Percentiles rank a stretch among this genome's conserved stretches.
These are phyloP conservation scores for Sorex araneus DNA, from an alignment of 2,113 vertebrate genomes.

Conservation along the genomic window DNA sequence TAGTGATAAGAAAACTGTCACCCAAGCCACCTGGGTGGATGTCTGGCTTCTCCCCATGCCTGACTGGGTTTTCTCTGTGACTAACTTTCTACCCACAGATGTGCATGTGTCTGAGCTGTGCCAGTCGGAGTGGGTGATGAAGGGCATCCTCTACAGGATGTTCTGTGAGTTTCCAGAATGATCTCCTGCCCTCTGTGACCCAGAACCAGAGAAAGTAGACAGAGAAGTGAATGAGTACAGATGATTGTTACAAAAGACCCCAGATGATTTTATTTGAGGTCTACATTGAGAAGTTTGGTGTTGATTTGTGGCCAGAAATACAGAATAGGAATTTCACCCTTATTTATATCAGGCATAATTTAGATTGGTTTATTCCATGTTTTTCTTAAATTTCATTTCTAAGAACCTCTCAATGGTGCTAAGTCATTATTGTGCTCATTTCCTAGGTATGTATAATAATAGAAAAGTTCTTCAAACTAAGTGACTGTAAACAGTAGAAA, in stretches of 20 bases:
- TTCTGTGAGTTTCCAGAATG: neutral
- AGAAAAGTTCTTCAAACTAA: too few relatives aligned
- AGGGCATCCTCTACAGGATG: neutral
- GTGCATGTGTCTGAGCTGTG: neutral
- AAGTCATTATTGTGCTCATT: too few relatives aligned
- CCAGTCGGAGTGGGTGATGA: neutral
- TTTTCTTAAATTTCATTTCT: neutral
- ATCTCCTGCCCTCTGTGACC: neutral
- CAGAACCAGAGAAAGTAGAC: neutral
- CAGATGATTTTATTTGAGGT: neutral
- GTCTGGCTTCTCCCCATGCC: too few relatives aligned
- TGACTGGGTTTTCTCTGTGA: neutral
- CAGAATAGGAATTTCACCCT: neutral
- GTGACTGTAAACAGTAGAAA: too few relatives aligned
- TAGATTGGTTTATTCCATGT: neutral
- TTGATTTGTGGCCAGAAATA: neutral
- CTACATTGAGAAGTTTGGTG: neutral
- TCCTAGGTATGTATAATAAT: too few relatives aligned
- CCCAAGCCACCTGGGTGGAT: too few relatives aligned
- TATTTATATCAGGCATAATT: neutral
- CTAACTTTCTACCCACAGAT: neutral
- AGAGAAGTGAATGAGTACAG: neutral
- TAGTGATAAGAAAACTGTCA: too few relatives aligned
- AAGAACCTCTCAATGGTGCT: neutral
- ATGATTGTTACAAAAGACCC: neutral